A percentile compares a stretch with the other conserved stretches of the same genome.
These are phyloP conservation scores for Nettapus auritus DNA, from an alignment of 2,113 vertebrate species.

Conservation along the genomic window DNA sequence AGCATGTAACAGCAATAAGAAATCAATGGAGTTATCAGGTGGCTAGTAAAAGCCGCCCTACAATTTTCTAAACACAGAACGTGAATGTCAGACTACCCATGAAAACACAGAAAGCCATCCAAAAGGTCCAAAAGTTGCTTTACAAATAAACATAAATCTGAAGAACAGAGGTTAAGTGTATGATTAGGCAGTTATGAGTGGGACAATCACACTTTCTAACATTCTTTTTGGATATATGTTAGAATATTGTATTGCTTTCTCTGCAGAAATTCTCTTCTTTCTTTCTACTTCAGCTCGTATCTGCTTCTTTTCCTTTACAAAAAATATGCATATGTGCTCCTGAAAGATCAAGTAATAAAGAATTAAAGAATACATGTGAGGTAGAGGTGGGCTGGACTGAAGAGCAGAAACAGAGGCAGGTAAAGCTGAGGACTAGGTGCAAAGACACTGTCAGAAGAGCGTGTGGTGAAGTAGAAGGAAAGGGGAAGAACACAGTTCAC, in stretches of 20 bases:
- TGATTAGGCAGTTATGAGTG: not conserved
- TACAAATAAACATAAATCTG: not conserved
- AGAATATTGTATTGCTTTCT: not conserved
- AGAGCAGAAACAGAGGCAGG: not conserved
- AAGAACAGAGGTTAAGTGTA: not conserved
- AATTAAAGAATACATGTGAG: not conserved
- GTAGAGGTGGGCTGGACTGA: not conserved
- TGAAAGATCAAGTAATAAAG: not conserved
- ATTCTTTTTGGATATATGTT: not conserved
- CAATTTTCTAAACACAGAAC: not conserved
- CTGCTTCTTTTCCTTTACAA: not conserved
- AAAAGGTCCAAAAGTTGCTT: not conserved
- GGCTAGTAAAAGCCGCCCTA: not conserved
- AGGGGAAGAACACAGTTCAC: not conserved
- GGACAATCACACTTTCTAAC: not conserved
- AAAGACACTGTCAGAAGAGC: not conserved
- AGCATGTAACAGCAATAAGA: not conserved
- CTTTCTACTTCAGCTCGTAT: not conserved
- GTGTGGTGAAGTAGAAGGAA: not conserved
- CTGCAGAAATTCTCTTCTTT: not conserved
- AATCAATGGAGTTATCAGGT: not conserved
- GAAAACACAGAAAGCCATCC: not conserved
- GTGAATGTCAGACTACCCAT: not conserved
- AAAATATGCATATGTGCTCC: not conserved
- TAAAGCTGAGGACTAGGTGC: not conserved